Conservation (phyloP, 2,113 vertebrate genomes). For the Gobiocypris rarus region DNA sequence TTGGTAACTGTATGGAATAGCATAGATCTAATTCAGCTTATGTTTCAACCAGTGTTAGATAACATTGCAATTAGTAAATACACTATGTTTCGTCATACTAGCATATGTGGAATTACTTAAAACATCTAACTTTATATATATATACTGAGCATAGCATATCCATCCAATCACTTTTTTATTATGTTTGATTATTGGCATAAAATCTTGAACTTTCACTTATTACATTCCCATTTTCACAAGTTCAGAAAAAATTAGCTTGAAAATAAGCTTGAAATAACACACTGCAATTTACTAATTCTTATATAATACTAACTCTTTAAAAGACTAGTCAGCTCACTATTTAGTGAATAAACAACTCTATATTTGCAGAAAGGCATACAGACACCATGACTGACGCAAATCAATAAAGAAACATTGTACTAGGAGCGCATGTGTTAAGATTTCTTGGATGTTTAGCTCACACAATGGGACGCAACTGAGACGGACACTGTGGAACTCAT, state of each 20-base stretch:
- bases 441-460: conserved; percentile 24
- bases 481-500: conserved; percentile 34
- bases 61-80: too few species aligned
- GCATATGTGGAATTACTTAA: too few species aligned
- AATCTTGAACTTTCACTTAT: neutral
- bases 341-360: conserved; percentile 20
- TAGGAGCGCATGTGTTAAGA: conserved; percentile 7
- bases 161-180: neutral
- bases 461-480: conserved; percentile 20
- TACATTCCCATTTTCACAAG: neutral
- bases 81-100: too few species aligned
- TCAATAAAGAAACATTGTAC: conserved; percentile 11
- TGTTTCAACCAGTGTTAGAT: too few species aligned
- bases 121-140: too few species aligned
- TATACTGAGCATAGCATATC: too few species aligned
- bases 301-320: neutral
- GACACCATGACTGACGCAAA: conserved; percentile 5
- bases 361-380: neutral
- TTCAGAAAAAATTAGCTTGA: neutral
- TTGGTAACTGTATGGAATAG: too few species aligned
- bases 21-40: too few species aligned
- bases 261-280: neutral
- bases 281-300: neutral
- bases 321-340: neutral
- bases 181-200: neutral